phyloP scores from a whole-genome alignment of 2,113 vertebrate species.

The Hystrix brachyura region DNA sequence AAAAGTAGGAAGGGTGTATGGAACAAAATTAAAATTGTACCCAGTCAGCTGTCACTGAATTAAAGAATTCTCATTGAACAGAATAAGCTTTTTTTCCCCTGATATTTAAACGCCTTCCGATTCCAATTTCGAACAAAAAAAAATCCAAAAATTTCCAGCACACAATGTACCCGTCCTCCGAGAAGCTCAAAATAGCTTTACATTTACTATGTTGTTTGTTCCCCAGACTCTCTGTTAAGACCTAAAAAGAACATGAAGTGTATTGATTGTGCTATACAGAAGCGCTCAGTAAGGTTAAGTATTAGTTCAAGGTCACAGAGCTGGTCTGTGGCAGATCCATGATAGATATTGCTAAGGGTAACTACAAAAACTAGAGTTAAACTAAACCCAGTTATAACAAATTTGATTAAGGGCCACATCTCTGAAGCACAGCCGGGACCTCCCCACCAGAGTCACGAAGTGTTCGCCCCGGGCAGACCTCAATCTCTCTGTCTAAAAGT shows the following conservation, averaged over 20 bases:
- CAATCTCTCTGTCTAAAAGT: conserved; percentile 71
- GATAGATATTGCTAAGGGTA: conserved; percentile 66
- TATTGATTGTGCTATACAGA: conserved; percentile 69
- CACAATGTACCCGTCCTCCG: conserved; percentile 19
- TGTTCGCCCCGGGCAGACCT: conserved; percentile 47
- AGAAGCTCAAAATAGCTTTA: conserved; percentile 49
- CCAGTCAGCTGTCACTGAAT: background rate
- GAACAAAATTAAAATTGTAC: background rate
- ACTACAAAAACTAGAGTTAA: conserved; percentile 55
- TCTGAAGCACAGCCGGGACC: conserved; percentile 8
- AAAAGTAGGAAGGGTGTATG: background rate
- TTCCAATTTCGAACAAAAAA: background rate
- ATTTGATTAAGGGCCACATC: conserved; percentile 65
- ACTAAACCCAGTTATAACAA: conserved; percentile 62
- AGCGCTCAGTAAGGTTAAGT: conserved; percentile 61
- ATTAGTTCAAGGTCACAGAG: conserved; percentile 71
- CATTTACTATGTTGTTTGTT: conserved; percentile 53
- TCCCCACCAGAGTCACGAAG: conserved; percentile 38
- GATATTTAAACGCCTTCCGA: background rate
- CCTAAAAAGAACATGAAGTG: conserved; percentile 61
- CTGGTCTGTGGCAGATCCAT: conserved; percentile 46
- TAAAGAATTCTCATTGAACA: conserved; percentile 20
- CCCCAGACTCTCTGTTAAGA: conserved; percentile 36
- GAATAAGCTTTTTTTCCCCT: background rate
- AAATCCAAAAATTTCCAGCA: conserved; percentile 15